A percentile compares a stretch with the other conserved stretches of the same genome.
Evolutionary conservation across 2,888 invertebrate species (phyloP).

Genomic region (Cryptophagus acutangulus): DNA sequence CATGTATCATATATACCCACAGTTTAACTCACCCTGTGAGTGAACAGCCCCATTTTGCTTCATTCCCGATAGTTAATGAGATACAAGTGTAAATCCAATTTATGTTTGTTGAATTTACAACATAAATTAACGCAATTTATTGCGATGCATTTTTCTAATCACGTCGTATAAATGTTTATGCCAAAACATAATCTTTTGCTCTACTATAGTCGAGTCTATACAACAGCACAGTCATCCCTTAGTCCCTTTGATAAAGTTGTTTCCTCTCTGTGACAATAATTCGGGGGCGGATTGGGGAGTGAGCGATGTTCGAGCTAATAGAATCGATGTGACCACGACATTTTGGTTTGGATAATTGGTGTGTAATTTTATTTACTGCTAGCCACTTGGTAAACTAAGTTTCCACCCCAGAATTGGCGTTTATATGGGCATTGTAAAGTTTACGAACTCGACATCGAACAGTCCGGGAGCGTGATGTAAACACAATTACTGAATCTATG

Average conservation of each 20-base stretch:
- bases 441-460: conserved; percentile 32
- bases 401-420: conserved; percentile 33
- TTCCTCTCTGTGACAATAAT: too few species aligned
- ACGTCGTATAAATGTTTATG: too few species aligned
- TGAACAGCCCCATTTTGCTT: background rate
- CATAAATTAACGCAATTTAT: too few species aligned
- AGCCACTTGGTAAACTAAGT: conserved; percentile 35
- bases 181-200: too few species aligned
- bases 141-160: too few species aligned
- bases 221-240: too few species aligned
- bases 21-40: background rate
- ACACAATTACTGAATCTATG: conserved; percentile 20
- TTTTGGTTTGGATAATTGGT: conserved; percentile 27
- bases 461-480: conserved; percentile 26
- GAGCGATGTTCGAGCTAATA: conserved; percentile 13
- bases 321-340: conserved; percentile 15
- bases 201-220: too few species aligned
- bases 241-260: too few species aligned
- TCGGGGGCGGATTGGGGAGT: too few species aligned
- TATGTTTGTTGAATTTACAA: too few species aligned
- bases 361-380: conserved; percentile 32
- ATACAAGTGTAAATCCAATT: conserved; percentile 34
- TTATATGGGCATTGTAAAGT: conserved; percentile 34
- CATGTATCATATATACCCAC: conserved; percentile 18
- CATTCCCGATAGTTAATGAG: conserved; percentile 30